These are phyloP conservation scores for Anoplolepis gracilipes DNA, from an alignment of 1,140 invertebrate species.

Conservation along the genomic window DNA sequence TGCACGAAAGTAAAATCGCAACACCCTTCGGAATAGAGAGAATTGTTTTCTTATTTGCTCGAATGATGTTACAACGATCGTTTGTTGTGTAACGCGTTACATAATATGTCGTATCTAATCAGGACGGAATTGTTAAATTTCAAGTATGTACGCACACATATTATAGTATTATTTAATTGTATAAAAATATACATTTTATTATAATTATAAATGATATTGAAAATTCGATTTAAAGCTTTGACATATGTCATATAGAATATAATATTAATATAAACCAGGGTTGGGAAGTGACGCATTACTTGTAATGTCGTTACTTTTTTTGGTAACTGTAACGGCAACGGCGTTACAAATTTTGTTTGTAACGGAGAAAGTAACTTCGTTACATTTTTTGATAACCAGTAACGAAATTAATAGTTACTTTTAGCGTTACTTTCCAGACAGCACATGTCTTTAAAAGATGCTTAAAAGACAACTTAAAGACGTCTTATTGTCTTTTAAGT, in stretches of 20 bases:
- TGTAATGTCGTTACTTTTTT: no score
- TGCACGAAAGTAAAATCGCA: not conserved
- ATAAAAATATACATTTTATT: not conserved
- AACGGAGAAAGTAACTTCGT: no score
- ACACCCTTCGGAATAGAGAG: constrained; percentile 14
- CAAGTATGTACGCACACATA: not conserved
- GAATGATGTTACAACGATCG: not conserved
- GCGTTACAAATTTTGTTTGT: no score
- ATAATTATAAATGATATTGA: not conserved
- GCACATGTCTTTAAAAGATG: no score
- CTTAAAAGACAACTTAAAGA: no score
- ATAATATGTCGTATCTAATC: constrained; percentile 4
- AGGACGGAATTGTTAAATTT: not conserved
- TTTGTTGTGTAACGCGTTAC: constrained; percentile 5
- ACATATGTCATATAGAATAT: not conserved
- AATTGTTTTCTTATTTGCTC: constrained; percentile 16
- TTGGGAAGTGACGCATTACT: no score
- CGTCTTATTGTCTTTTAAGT: no score
- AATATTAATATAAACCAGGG: not conserved
- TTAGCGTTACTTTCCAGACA: no score
- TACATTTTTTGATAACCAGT: no score
- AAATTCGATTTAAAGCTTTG: not conserved
- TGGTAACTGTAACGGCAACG: no score
- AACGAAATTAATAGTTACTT: no score
- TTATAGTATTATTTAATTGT: not conserved